A percentile compares a stretch with the other conserved stretches of the same genome.
Conservation (phyloP, 1,140 invertebrate genomes). For the Drosophila arizonae region DNA sequence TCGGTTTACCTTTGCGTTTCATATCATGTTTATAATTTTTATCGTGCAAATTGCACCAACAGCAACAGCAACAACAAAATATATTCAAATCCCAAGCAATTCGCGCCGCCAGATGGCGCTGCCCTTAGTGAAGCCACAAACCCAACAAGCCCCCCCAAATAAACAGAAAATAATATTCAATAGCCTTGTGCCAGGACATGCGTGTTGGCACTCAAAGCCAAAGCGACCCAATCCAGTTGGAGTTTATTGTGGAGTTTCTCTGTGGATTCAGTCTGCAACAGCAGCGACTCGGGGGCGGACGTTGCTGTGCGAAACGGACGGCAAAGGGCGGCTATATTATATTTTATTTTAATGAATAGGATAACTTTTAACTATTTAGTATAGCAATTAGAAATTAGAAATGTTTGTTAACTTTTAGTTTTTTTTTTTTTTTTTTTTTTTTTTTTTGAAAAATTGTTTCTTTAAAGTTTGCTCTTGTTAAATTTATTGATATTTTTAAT, state of each 20-base stretch:
- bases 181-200: constrained; percentile 58
- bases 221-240: constrained; percentile 11
- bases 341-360: background rate
- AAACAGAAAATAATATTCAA: constrained; percentile 20
- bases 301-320: constrained; percentile 3
- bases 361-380: too few species aligned
- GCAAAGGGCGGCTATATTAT: background rate
- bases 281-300: constrained; percentile 45
- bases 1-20: constrained; percentile 32
- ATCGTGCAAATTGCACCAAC: constrained; percentile 41
- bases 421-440: too few species aligned
- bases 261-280: constrained; percentile 41
- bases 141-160: constrained; percentile 43
- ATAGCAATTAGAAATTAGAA: too few species aligned
- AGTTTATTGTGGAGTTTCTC: constrained; percentile 47
- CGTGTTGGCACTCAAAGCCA: constrained; percentile 46
- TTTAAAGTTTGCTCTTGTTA: too few species aligned
- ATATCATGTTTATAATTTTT: constrained; percentile 26
- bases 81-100: background rate
- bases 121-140: constrained; percentile 65
- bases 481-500: too few species aligned
- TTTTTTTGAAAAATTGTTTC: too few species aligned
- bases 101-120: constrained; percentile 58
- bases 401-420: too few species aligned
- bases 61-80: constrained; percentile 22